Percentiles rank a stretch among this genome's conserved stretches.
Evolutionary conservation across 2,888 invertebrate genomes (phyloP).

Genomic region (Lomographa bimaculata): DNA sequence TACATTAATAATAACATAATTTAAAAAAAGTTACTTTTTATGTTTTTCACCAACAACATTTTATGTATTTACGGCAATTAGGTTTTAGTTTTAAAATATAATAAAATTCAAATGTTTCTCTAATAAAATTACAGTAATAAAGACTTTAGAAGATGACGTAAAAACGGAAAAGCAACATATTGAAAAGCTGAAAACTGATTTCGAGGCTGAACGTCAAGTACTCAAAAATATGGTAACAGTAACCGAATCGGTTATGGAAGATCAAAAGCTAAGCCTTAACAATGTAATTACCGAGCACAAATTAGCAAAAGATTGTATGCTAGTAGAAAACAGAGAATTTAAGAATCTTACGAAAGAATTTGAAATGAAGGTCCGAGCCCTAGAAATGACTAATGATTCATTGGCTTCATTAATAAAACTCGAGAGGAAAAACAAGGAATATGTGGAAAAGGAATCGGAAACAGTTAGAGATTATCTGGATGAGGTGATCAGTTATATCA

Average conservation of each 20-base stretch:
- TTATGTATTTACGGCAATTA: too few relatives aligned
- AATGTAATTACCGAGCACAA: slow-evolving; percentile 9
- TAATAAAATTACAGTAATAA: slow-evolving; percentile 24
- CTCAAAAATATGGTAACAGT: slow-evolving; percentile 64
- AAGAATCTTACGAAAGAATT: slow-evolving; percentile 27
- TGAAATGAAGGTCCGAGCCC: slow-evolving; percentile 39
- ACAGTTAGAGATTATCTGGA: slow-evolving; percentile 27
- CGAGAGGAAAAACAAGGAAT: slow-evolving; percentile 34
- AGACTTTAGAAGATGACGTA: slow-evolving; percentile 49
- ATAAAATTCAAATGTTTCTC: too few relatives aligned
- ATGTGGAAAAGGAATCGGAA: slow-evolving; percentile 32
- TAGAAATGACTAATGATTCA: slow-evolving; percentile 38
- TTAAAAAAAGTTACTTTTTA: too few relatives aligned
- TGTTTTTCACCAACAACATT: too few relatives aligned
- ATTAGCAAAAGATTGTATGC: slow-evolving; percentile 34
- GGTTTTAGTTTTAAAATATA: too few relatives aligned
- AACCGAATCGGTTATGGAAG: slow-evolving; percentile 66
- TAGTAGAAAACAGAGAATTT: slow-evolving; percentile 41
- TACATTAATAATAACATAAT: too few relatives aligned
- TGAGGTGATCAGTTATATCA: slow-evolving; percentile 35
- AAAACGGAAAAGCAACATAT: slow-evolving; percentile 50
- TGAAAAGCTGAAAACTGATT: slow-evolving; percentile 55
- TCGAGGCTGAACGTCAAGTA: slow-evolving; percentile 59
- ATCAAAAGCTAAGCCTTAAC: slow-evolving; percentile 39
- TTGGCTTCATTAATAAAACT: slow-evolving; percentile 29